These are phyloP conservation scores for Fulmarus glacialis DNA, from an alignment of 2,113 vertebrate genomes.

Conservation along the genomic window DNA sequence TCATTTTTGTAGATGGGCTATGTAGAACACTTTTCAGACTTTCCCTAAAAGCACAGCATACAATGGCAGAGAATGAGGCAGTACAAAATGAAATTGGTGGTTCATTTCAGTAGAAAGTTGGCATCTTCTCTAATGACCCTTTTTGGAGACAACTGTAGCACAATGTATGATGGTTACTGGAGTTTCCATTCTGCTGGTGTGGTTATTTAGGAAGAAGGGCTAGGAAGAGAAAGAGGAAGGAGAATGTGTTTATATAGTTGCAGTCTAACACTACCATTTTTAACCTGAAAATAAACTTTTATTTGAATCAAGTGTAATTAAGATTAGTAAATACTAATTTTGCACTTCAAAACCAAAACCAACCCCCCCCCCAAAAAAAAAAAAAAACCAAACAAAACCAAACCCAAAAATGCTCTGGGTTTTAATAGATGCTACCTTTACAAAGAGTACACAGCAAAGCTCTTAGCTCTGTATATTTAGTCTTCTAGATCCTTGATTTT, in stretches of 20 bases:
- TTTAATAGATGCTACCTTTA: background rate
- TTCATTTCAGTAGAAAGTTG: background rate
- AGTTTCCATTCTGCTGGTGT: background rate
- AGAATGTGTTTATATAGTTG: background rate
- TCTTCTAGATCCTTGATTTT: background rate
- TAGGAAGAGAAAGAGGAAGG: background rate
- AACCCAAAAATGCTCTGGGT: background rate
- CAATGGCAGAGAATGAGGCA: background rate
- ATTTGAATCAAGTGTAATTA: background rate
- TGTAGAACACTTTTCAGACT: background rate
- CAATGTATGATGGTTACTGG: background rate
- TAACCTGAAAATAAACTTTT: background rate
- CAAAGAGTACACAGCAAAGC: background rate
- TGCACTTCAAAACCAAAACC: background rate
- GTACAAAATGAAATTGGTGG: background rate
- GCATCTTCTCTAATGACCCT: background rate
- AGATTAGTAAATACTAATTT: background rate
- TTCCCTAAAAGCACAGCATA: background rate
- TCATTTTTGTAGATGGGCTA: background rate
- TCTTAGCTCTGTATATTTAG: background rate
- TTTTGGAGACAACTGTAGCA: background rate
- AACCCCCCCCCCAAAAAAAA: fast-evolving
- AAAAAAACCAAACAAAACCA: too few relatives aligned
- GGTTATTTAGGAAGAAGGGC: background rate
- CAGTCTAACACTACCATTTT: background rate